Evolutionary conservation across 2,888 invertebrate species (phyloP).

Genomic region (Eupithecia subumbrata): DNA sequence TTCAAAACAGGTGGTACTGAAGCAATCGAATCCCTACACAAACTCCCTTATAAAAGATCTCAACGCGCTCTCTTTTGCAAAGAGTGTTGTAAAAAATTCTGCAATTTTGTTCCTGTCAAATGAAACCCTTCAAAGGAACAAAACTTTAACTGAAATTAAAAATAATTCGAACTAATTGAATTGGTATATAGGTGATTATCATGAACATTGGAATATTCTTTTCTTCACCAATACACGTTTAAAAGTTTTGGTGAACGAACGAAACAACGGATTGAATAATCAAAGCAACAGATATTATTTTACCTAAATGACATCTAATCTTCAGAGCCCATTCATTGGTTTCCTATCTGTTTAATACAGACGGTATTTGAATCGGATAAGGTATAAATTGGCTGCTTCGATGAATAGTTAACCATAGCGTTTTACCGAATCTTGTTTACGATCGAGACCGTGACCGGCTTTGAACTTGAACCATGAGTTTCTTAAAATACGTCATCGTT

Average conservation of each 20-base stretch:
- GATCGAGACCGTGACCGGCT: constrained; percentile 52
- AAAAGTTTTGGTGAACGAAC: background rate
- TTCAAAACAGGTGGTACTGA: background rate
- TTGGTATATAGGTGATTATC: no score
- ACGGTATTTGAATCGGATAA: constrained; percentile 22
- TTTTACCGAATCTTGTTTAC: constrained; percentile 44
- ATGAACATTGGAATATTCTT: background rate
- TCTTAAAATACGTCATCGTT: constrained; percentile 20
- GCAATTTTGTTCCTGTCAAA: background rate
- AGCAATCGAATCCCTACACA: background rate
- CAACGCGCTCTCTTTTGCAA: constrained; percentile 51
- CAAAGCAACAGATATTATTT: background rate
- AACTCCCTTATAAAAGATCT: constrained; percentile 59
- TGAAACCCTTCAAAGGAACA: background rate
- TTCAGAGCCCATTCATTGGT: constrained; percentile 11
- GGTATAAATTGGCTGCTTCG: constrained; percentile 28
- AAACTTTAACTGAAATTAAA: background rate
- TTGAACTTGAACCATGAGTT: constrained; percentile 49
- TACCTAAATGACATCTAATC: background rate
- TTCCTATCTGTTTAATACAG: constrained; percentile 19
- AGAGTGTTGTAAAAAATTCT: background rate
- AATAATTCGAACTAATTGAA: no score
- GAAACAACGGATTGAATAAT: background rate
- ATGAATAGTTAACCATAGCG: constrained; percentile 28
- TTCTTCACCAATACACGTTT: background rate